These are phyloP conservation scores for Cryptus viduatorius DNA, from an alignment of 2,888 invertebrate species.

Conservation along the genomic window DNA sequence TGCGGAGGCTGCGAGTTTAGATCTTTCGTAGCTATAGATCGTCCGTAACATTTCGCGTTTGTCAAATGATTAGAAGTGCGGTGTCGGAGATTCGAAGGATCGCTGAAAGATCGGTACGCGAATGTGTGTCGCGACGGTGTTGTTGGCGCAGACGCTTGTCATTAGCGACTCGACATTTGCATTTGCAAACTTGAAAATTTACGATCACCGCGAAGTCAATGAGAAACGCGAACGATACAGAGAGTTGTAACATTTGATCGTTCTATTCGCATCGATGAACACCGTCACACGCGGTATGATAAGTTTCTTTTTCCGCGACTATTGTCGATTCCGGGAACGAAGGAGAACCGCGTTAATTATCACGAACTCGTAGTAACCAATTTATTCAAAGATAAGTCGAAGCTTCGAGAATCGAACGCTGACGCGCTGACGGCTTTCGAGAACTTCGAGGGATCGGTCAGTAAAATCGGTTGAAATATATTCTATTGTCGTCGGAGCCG, in stretches of 20 bases:
- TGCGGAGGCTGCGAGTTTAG: background rate
- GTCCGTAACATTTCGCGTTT: constrained; percentile 46
- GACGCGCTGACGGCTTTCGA: background rate
- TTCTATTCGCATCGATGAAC: constrained; percentile 27
- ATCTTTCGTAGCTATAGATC: too few species aligned
- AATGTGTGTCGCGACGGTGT: constrained; percentile 19
- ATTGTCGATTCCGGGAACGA: background rate
- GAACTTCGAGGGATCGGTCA: constrained; percentile 9
- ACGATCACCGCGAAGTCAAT: constrained; percentile 35
- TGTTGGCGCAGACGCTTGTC: constrained; percentile 3
- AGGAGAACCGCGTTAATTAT: background rate
- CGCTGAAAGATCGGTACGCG: constrained; percentile 33
- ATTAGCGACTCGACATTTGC: constrained; percentile 28
- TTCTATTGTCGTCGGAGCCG: constrained; percentile 47
- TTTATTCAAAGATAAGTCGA: background rate
- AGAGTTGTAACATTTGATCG: constrained; percentile 2
- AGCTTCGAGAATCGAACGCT: constrained; percentile 1
- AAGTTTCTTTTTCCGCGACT: background rate
- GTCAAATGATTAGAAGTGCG: constrained; percentile 43
- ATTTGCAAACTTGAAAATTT: constrained; percentile 44
- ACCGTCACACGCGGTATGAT: background rate
- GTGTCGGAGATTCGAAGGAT: constrained; percentile 30
- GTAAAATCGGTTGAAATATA: constrained; percentile 43
- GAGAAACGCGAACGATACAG: background rate
- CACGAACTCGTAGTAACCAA: background rate